Base-by-base conservation (phyloP, 1,140 invertebrate genomes). In the Chironomus tepperi region DNA sequence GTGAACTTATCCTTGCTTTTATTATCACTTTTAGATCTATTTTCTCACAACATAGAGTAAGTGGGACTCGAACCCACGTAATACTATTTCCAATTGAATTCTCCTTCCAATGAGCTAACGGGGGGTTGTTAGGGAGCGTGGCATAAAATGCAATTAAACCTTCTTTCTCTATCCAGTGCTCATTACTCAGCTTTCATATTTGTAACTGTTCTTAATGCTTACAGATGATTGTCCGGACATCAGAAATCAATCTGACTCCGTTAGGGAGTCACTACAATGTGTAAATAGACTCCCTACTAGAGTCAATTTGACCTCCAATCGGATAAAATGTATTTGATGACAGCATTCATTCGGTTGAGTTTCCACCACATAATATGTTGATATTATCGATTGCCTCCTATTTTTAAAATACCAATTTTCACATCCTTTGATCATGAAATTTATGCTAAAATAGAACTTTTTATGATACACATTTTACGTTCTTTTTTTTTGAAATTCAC, bases 241-340 rank as follows among this genome's bases (percentile, higher is more conserved):
- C 88, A 86, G 89, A 91, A 90, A 88, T 93, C 92, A 94, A 93
- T 91, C 91, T 93, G 91, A 94, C 92, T 93, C 92, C 91, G 92
- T 93, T 94, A 94, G 91, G 92, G 92, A 94, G 92, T 93, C 92
- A 87, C 89, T 89, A 57, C 47, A 57, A 15, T 57, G 12, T 57
- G 85, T 84, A 87, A 88, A 91, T 90, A 91, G 91, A 94, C 92
- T 94, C 92, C 92, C 92, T 94, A 94, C 91, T 94, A 94, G 92
- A 94, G 92, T 94, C 92, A 94, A 94, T 94, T 94, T 94, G 89
- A 93, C 89, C 90, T 91, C 89, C 87, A 89, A 86, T 89, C 90
- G 91, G 90, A 86, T 84, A 78, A 81, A 80, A 80, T 80, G 82
- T 81, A 81, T 83, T 81, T 77, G 73, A 77, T 74, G 73, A 74